A percentile compares a stretch with the other conserved stretches of the same genome.
phyloP scores from a whole-genome alignment of 2,888 invertebrate genomes.

The Ophion obscuratus region DNA sequence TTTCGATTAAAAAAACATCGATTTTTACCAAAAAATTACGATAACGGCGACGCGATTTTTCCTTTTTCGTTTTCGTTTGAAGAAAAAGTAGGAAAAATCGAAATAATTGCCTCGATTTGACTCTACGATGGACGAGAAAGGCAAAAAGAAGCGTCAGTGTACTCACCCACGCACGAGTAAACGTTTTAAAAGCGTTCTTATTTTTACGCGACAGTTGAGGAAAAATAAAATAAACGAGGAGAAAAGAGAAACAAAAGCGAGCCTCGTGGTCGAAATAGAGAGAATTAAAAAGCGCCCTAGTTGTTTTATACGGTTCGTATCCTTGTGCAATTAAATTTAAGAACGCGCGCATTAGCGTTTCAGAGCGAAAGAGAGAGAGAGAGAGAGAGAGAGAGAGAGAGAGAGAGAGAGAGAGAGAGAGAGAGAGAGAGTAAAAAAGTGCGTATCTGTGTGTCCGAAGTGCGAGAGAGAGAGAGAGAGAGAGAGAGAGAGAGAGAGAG shows the following conservation, averaged over 20 bases:
- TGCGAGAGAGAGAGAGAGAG: background rate
- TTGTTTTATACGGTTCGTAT: conserved; percentile 81
- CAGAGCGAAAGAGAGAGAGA: conserved; percentile 56
- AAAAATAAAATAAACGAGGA: background rate
- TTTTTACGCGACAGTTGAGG: too few relatives aligned
- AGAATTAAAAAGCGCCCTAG: conserved; percentile 69
- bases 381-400: background rate
- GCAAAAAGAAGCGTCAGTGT: too few relatives aligned
- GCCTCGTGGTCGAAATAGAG: conserved; percentile 8
- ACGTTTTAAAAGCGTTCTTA: too few relatives aligned
- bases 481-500: too few relatives aligned
- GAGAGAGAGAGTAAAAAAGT: conserved; percentile 68
- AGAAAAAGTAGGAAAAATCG: too few relatives aligned
- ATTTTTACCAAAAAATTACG: too few relatives aligned
- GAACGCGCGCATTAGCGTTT: conserved; percentile 48
- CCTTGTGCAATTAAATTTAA: conserved; percentile 78
- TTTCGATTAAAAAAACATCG: background rate
- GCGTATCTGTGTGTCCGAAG: conserved; percentile 50
- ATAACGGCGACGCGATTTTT: too few relatives aligned
- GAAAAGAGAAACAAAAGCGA: conserved; percentile 1
- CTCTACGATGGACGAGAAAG: too few relatives aligned
- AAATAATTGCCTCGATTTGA: too few relatives aligned
- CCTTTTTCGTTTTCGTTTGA: too few relatives aligned
- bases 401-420: conserved; percentile 63
- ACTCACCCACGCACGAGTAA: too few relatives aligned